Evolutionary conservation across 2,797 vertebrate genomes (phyloP).

Genomic region (Onychomys leucogaster): DNA sequence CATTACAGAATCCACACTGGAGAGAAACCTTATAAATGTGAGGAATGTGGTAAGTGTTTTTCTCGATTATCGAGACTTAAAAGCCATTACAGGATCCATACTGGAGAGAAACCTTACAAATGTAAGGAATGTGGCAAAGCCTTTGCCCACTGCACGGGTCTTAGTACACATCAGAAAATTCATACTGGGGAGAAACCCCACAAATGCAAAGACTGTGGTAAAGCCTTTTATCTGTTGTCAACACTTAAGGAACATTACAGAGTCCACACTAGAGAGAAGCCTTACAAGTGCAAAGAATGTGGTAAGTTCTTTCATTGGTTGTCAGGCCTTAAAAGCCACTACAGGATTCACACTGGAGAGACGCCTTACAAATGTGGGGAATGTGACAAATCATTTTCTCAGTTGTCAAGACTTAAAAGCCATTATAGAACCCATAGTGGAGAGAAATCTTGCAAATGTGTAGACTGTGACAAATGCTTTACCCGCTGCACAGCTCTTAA

Average conservation of each 20-base stretch:
- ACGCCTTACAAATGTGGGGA: constrained; percentile 48
- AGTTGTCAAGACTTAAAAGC: constrained; percentile 1
- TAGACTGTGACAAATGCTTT: background rate
- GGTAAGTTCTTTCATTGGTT: constrained; percentile 45
- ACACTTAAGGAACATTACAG: constrained; percentile 27
- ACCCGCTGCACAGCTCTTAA: constrained; percentile 1
- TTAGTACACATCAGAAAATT: constrained; percentile 66
- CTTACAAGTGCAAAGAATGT: background rate
- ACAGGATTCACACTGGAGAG: constrained; percentile 64
- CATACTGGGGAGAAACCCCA: constrained; percentile 59
- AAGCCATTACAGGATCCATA: background rate
- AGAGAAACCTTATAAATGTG: background rate
- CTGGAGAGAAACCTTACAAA: constrained; percentile 1
- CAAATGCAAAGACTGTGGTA: constrained; percentile 48
- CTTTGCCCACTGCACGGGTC: constrained; percentile 48
- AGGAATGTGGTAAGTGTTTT: background rate
- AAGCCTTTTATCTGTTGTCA: constrained; percentile 19
- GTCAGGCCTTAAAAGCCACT: constrained; percentile 60
- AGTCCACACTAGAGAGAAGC: background rate
- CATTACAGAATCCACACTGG: background rate
- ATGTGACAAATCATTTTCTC: constrained; percentile 52
- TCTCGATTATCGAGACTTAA: background rate
- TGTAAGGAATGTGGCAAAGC: constrained; percentile 42
- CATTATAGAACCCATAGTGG: background rate
- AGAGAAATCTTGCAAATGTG: background rate